phyloP scores from a whole-genome alignment of 2,797 vertebrate species.

The Pampus argenteus region DNA sequence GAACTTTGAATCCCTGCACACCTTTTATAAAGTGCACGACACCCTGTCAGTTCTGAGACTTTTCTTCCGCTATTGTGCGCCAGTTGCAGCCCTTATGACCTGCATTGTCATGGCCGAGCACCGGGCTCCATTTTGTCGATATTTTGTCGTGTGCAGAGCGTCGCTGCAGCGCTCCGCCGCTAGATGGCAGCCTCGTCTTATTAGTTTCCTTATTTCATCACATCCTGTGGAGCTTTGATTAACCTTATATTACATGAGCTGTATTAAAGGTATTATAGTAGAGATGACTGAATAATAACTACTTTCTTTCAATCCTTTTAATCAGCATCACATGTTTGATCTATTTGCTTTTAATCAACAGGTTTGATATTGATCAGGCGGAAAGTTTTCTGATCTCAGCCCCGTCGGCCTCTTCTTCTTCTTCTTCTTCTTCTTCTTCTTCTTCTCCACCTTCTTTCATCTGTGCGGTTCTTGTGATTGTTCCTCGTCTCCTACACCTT shows the following conservation, averaged over 20 bases:
- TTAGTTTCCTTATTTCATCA: not conserved
- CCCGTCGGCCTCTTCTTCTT: constrained; percentile 8
- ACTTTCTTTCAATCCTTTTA: constrained; percentile 22
- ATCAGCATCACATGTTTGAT: constrained; percentile 36
- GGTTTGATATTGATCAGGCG: constrained; percentile 63
- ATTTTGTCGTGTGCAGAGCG: constrained; percentile 26
- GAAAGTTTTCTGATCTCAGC: constrained; percentile 59
- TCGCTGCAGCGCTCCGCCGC: constrained; percentile 12
- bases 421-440: constrained; percentile 20
- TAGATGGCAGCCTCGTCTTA: constrained; percentile 61
- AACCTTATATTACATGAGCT: constrained; percentile 24
- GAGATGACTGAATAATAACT: not conserved
- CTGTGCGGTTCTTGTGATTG: constrained; percentile 45
- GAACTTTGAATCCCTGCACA: not conserved
- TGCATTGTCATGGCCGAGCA: constrained; percentile 80
- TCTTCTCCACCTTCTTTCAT: constrained; percentile 42
- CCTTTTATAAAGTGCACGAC: not conserved
- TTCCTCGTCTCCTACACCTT: constrained; percentile 42
- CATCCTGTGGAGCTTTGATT: constrained; percentile 11
- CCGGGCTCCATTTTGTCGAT: constrained; percentile 83
- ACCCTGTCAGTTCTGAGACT: not conserved
- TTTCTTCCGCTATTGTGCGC: not conserved
- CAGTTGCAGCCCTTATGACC: constrained; percentile 64
- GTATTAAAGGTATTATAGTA: not conserved
- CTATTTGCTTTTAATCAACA: constrained; percentile 12